These are phyloP conservation scores for Phacellophora camtschatica DNA, from an alignment of 30 jellyfish, hydroid and myxozoan genomes.

Conservation along the genomic window DNA sequence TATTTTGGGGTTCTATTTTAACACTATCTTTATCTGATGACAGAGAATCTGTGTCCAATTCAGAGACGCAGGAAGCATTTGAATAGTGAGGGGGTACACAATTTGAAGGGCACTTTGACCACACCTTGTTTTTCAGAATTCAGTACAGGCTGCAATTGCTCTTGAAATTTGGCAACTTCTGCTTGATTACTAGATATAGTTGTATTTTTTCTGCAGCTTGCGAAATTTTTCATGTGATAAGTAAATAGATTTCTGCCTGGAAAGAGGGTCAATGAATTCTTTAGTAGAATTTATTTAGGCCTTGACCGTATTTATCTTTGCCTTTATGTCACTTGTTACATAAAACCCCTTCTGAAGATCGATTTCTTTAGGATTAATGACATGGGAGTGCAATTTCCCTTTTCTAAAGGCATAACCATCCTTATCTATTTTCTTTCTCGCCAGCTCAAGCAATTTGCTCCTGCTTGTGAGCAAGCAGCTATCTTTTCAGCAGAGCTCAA, in stretches of 20 bases:
- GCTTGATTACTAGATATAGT: background rate
- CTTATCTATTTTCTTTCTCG: background rate
- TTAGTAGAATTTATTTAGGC: background rate
- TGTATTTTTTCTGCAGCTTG: slow-evolving; percentile 9
- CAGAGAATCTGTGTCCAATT: background rate
- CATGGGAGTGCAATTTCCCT: slow-evolving; percentile 4
- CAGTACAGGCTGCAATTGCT: background rate
- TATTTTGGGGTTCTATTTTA: background rate
- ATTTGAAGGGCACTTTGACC: too few species aligned
- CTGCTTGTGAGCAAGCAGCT: background rate
- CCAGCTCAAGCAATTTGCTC: background rate
- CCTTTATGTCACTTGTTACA: background rate
- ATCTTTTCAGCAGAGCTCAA: background rate
- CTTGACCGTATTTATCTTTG: background rate
- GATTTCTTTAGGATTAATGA: background rate
- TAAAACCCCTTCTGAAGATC: background rate
- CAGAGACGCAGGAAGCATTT: background rate
- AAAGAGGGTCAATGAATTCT: background rate
- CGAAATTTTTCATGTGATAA: background rate
- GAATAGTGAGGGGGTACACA: too few species aligned
- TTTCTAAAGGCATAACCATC: background rate
- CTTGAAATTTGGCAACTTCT: background rate
- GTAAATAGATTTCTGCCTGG: background rate
- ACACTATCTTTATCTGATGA: background rate
- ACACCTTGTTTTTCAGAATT: background rate